Evolutionary conservation across 2,888 invertebrate species (phyloP).

Genomic region (Theristus sp.): DNA sequence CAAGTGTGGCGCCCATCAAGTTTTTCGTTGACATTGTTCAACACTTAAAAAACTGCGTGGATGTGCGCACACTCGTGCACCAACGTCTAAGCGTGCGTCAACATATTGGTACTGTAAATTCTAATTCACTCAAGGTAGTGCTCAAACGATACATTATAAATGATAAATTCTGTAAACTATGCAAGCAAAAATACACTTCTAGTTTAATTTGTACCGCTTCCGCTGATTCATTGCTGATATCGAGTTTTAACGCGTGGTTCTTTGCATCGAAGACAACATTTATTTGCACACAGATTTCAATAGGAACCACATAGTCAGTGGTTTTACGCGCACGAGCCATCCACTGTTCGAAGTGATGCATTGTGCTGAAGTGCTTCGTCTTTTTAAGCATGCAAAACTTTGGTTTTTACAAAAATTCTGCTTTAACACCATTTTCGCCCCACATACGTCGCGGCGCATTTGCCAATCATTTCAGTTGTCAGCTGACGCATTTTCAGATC

Average conservation of each 20-base stretch:
- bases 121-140: no score
- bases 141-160: no score
- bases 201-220: background rate
- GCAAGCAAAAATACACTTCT: no score
- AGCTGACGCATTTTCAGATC: slow-evolving; percentile 88
- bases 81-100: no score
- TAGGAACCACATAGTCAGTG: slow-evolving; percentile 88
- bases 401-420: no score
- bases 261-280: slow-evolving; percentile 94
- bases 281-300: slow-evolving; percentile 94
- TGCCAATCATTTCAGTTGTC: slow-evolving; percentile 98
- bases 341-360: slow-evolving; percentile 48
- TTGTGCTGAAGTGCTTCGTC: slow-evolving; percentile 31
- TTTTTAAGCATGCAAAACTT: background rate
- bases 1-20: no score
- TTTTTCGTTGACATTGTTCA: no score
- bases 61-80: no score
- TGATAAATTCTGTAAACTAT: no score
- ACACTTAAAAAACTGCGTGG: no score
- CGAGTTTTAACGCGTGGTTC: slow-evolving; percentile 33
- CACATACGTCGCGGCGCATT: slow-evolving; percentile 39
- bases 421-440: no score
- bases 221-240: slow-evolving; percentile 1
- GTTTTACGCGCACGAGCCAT: slow-evolving; percentile 38
- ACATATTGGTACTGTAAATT: no score